Evolutionary conservation across 92 coral and sea anemone species (phyloP).

Genomic region (Epizoanthus rinbou): DNA sequence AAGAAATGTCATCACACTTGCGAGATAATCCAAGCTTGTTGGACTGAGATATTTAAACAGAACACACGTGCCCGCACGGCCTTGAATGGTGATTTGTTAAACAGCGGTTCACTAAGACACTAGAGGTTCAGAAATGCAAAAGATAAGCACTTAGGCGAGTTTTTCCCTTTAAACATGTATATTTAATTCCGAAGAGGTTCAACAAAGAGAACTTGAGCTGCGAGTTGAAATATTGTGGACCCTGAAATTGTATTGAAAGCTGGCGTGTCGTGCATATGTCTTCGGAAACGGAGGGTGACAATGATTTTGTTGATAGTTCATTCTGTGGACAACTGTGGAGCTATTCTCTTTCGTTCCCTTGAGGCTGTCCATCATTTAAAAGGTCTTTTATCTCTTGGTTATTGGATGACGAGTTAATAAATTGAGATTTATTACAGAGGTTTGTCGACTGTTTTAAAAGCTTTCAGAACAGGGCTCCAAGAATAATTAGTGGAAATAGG

Average conservation of each 20-base stretch:
- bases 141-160: constrained; percentile 3
- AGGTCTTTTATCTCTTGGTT: constrained; percentile 1
- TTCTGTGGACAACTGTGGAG: no score
- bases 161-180: constrained; percentile 25
- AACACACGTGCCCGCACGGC: no score
- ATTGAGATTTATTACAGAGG: not conserved
- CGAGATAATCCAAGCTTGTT: no score
- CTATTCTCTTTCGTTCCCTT: not conserved
- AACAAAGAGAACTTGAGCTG: constrained; percentile 36
- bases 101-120: not conserved
- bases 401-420: constrained; percentile 15
- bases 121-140: not conserved
- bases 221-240: not conserved
- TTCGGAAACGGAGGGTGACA: not conserved
- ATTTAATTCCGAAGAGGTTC: constrained; percentile 19
- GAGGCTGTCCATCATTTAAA: not conserved
- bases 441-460: constrained; percentile 3
- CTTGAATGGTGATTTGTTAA: not conserved
- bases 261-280: not conserved
- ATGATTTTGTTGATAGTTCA: no score
- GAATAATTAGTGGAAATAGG: not conserved
- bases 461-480: not conserved
- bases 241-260: constrained; percentile 10
- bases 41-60: no score
- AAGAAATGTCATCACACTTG: no score